Evolutionary conservation across 2,113 vertebrate species (phyloP), one percentile per base, ranked within the genome.

Genomic region (Chloroceryle aenea): DNA sequence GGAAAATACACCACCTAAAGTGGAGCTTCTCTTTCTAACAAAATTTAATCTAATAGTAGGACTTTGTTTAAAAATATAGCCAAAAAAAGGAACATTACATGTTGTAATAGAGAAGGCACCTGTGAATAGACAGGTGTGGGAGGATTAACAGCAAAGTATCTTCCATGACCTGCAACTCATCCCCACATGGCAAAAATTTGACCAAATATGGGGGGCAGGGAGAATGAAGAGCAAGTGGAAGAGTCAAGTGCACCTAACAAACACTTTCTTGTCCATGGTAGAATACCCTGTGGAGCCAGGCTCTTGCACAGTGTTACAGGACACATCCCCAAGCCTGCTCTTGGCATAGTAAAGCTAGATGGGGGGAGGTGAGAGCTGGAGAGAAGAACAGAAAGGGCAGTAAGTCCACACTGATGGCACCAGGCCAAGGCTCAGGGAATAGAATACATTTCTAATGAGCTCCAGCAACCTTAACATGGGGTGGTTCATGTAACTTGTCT

Each of bases 171-270:
- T 43, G 9, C 7, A 73, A 34, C 9, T 62, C 26, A 53, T 21
- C 8, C 19, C 25, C 7, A n/a, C 7, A 29, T 56, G 48, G 29
- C 17, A 79, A 72, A 82, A 90, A 61, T 63, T 13, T 84, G 15
- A 48, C 1, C 7, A 14, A 77, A 34, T 40, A n/a, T 3, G 5
- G 2, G 2, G 25, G 0, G 13, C 36, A 42, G 2, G 5, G 16
- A 0, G 11, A 47, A 48, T 30, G 38, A 56, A 21, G 14, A 78
- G 19, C 23, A 6, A 15, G 50, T 87, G 4, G 53, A 72, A 83
- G 12, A 43, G 7, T 30, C 18, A 32, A 29, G 9, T 38, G 52
- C 13, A 8, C 22, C 47, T 68, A 42, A 2, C 64, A 38, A 88
- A 86, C 13, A 34, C 20, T 64, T 43, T 18, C 5, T n/a, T 53